phyloP scores from a whole-genome alignment of 2,888 invertebrate genomes.

The Caenorhabditis imperialis region DNA sequence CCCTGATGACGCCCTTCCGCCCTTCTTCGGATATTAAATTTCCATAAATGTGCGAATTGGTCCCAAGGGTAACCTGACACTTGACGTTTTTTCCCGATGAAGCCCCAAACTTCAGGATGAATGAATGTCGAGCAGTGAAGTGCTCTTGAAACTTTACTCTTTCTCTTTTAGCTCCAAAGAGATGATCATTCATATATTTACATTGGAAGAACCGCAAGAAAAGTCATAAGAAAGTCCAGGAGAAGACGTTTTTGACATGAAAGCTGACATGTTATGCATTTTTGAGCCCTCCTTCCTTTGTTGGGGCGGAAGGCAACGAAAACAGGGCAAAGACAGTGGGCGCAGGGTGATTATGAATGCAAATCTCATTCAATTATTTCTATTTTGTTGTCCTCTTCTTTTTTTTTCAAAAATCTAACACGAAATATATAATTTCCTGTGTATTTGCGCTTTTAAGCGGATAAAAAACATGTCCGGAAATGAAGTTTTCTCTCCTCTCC shows the following conservation, averaged over 20 bases:
- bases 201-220: slow-evolving; percentile 10
- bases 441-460: no score
- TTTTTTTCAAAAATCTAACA: not conserved
- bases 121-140: slow-evolving; percentile 4
- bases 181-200: not conserved
- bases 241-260: slow-evolving; percentile 39
- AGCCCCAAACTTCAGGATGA: slow-evolving; percentile 23
- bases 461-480: no score
- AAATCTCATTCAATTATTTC: slow-evolving; percentile 40
- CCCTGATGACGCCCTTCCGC: slow-evolving; percentile 26
- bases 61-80: slow-evolving; percentile 10
- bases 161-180: not conserved
- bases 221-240: not conserved
- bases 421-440: no score
- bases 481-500: no score
- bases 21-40: slow-evolving; percentile 23
- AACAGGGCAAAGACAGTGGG: slow-evolving; percentile 4
- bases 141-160: slow-evolving; percentile 1
- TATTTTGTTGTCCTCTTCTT: not conserved
- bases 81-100: slow-evolving; percentile 7
- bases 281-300: slow-evolving; percentile 22
- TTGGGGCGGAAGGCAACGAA: slow-evolving; percentile 4
- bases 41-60: slow-evolving; percentile 41
- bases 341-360: slow-evolving; percentile 24
- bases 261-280: slow-evolving; percentile 46